phyloP scores from a whole-genome alignment of 2,113 vertebrate species.

The Myxocyprinus asiaticus region DNA sequence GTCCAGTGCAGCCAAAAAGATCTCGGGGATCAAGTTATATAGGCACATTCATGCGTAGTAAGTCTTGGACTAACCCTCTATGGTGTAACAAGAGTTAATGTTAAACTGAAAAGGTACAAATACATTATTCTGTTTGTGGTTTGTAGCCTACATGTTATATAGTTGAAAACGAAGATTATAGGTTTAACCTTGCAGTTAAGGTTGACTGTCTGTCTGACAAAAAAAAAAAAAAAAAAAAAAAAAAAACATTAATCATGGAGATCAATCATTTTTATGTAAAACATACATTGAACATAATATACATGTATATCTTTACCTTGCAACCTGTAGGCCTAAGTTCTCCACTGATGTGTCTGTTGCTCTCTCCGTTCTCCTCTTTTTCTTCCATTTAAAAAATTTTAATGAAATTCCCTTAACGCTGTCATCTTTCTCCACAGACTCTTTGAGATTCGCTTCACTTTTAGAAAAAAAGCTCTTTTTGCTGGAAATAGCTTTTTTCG shows the following conservation, averaged over 20 bases:
- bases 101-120: background rate
- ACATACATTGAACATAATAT: too few relatives aligned
- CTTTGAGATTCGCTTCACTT: constrained; percentile 57
- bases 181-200: too few relatives aligned
- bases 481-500: constrained; percentile 53
- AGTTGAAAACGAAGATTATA: too few relatives aligned
- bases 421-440: constrained; percentile 41
- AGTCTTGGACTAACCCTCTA: background rate
- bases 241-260: too few relatives aligned
- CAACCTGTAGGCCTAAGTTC: background rate
- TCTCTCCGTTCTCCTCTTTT: constrained; percentile 50
- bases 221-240: too few relatives aligned
- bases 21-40: background rate
- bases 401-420: constrained; percentile 41
- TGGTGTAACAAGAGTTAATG: background rate
- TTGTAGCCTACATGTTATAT: background rate
- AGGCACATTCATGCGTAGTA: background rate
- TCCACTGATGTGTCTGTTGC: constrained; percentile 26
- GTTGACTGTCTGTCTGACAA: too few relatives aligned
- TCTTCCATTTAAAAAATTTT: constrained; percentile 57
- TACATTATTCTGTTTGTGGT: background rate
- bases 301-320: constrained; percentile 34
- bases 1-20: background rate
- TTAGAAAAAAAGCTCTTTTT: constrained; percentile 66
- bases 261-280: too few relatives aligned